Percentiles rank a stretch among this genome's conserved stretches.
Conservation (phyloP, 2,113 vertebrate species). For the Ellobius talpinus region DNA sequence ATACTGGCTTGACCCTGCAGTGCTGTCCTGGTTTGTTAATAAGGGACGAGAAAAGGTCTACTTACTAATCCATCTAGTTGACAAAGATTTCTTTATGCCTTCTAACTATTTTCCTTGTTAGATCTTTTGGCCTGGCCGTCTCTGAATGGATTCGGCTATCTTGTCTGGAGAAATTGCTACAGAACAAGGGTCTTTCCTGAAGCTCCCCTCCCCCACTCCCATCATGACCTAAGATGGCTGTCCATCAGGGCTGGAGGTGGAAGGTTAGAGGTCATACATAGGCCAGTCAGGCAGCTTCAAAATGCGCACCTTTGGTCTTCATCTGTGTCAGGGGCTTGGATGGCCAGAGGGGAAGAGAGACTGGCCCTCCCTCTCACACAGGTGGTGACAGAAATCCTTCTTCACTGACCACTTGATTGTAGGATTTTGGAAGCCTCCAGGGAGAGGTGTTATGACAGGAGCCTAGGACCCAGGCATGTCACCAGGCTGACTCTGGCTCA, state of each 20-base stretch:
- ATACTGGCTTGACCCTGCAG: neutral
- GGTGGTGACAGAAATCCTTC: neutral
- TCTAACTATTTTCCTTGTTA: neutral
- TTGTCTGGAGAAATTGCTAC: neutral
- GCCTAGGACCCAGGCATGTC: neutral
- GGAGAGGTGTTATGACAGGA: neutral
- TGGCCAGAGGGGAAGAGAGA: neutral
- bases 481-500: neutral
- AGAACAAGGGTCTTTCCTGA: neutral
- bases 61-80: neutral
- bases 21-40: neutral
- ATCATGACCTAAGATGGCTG: neutral
- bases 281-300: neutral
- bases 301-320: neutral
- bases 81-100: neutral
- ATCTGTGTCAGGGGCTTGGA: neutral
- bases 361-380: neutral
- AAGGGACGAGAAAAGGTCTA: neutral
- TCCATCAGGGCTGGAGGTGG: neutral
- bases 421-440: neutral
- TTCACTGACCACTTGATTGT: neutral
- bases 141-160: neutral
- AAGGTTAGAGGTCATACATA: neutral
- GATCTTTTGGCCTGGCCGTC: neutral
- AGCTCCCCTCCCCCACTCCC: fast-evolving